Evolutionary conservation across 2,113 vertebrate genomes (phyloP).

Genomic region (Rallus limicola): DNA sequence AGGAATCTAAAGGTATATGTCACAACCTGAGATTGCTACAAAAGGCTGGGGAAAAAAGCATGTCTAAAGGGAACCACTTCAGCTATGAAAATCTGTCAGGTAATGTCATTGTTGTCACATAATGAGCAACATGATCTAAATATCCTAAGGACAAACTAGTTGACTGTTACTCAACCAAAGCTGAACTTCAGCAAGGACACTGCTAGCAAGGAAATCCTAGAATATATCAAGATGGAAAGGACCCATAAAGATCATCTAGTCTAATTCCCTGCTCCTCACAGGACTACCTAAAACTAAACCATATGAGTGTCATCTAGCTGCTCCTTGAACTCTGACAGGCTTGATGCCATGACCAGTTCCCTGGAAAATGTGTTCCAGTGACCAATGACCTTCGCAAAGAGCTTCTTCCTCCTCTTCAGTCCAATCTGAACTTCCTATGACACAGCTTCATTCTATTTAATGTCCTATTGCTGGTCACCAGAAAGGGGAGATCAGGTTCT

Average conservation of each 20-base stretch:
- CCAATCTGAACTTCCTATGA: neutral
- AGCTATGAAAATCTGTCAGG: neutral
- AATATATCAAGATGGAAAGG: neutral
- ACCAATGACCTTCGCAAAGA: neutral
- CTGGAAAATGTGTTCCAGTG: neutral
- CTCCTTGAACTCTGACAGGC: neutral
- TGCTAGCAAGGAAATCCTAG: neutral
- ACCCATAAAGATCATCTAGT: neutral
- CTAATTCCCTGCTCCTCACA: neutral
- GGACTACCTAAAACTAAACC: too few species aligned
- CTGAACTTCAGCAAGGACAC: neutral
- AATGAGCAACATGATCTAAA: neutral
- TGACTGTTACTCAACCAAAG: neutral
- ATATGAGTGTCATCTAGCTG: too few species aligned
- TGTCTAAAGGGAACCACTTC: neutral
- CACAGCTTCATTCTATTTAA: neutral
- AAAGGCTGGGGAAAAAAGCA: neutral
- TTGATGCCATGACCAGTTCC: neutral
- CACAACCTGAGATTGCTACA: neutral
- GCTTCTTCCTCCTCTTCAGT: neutral
- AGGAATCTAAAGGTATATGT: neutral
- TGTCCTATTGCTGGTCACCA: neutral
- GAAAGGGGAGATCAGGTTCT: neutral
- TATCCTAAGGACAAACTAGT: neutral
- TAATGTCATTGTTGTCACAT: neutral